These are phyloP conservation scores for Argyresthia albistria DNA, from an alignment of 2,888 invertebrate genomes.

Conservation along the genomic window DNA sequence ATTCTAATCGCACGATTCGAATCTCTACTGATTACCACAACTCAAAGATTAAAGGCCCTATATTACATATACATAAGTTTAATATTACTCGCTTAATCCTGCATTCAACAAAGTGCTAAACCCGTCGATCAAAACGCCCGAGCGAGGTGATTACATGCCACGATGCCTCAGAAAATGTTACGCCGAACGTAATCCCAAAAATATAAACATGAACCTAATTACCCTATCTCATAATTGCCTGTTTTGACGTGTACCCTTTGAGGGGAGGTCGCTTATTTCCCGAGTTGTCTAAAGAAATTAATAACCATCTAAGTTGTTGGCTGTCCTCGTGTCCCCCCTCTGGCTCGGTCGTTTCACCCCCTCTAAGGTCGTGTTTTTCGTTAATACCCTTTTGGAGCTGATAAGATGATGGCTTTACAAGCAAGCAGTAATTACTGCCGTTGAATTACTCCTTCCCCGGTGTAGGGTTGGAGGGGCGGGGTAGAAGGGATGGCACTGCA, in stretches of 20 bases:
- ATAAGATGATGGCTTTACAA: slow-evolving; percentile 69
- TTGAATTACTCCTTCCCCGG: slow-evolving; percentile 40
- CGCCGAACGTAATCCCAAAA: slow-evolving; percentile 27
- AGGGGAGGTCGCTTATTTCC: slow-evolving; percentile 55
- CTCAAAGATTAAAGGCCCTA: no score
- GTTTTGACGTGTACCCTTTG: slow-evolving; percentile 69
- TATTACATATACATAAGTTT: background rate
- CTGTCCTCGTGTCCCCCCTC: slow-evolving; percentile 32
- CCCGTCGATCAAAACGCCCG: slow-evolving; percentile 5
- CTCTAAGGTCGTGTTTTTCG: slow-evolving; percentile 50
- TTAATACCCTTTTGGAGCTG: slow-evolving; percentile 63
- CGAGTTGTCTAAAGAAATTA: slow-evolving; percentile 62
- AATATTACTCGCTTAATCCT: background rate
- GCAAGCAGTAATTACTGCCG: slow-evolving; percentile 63
- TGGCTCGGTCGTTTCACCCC: slow-evolving; percentile 15
- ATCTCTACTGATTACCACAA: no score
- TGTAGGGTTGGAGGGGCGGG: slow-evolving; percentile 11
- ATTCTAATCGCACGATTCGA: no score
- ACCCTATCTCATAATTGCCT: slow-evolving; percentile 65
- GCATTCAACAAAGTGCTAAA: background rate
- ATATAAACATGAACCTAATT: slow-evolving; percentile 61
- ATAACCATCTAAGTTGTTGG: slow-evolving; percentile 59
- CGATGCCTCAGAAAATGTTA: slow-evolving; percentile 17
- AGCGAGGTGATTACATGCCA: slow-evolving; percentile 7
- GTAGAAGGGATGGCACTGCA: slow-evolving; percentile 21